phyloP scores from a whole-genome alignment of 2,888 invertebrate genomes.

The Zaprionus lineosus region DNA sequence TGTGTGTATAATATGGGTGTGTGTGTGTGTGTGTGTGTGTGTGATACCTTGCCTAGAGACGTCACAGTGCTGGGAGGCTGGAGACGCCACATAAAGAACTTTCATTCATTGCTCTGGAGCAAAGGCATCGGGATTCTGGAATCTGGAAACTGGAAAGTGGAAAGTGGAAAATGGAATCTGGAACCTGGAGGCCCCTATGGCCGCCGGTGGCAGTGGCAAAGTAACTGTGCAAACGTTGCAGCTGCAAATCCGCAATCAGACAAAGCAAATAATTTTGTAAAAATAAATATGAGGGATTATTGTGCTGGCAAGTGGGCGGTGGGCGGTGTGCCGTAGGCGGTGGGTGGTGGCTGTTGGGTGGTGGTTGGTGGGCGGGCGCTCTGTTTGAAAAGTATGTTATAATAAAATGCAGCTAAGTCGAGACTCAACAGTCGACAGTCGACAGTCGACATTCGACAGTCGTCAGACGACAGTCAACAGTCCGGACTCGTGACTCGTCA shows the following conservation, averaged over 20 bases:
- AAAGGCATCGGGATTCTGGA: too few species aligned
- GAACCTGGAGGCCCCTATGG: conserved; percentile 52
- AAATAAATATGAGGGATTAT: conserved; percentile 81
- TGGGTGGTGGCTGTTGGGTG: neutral
- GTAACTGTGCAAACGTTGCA: conserved; percentile 78
- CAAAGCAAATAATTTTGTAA: conserved; percentile 81
- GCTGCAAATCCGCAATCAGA: conserved; percentile 83
- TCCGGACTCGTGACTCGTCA: too few species aligned
- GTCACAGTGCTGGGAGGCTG: neutral
- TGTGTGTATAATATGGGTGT: too few species aligned
- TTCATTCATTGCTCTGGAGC: conserved; percentile 61
- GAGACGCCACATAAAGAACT: conserved; percentile 52
- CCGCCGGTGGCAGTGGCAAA: conserved; percentile 54
- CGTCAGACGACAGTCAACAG: too few species aligned
- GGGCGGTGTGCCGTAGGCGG: neutral
- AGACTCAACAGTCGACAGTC: conserved; percentile 25
- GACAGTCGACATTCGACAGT: too few species aligned
- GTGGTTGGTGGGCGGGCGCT: neutral
- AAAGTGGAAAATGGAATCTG: conserved; percentile 2
- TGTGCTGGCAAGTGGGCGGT: conserved; percentile 51
- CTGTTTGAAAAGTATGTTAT: conserved; percentile 68
- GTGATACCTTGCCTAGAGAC: too few species aligned
- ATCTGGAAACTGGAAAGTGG: neutral
- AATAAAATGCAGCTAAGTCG: conserved; percentile 76
- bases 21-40: too few species aligned